phyloP scores from a whole-genome alignment of 2,888 invertebrate genomes.

The Rhodophaea formosa region DNA sequence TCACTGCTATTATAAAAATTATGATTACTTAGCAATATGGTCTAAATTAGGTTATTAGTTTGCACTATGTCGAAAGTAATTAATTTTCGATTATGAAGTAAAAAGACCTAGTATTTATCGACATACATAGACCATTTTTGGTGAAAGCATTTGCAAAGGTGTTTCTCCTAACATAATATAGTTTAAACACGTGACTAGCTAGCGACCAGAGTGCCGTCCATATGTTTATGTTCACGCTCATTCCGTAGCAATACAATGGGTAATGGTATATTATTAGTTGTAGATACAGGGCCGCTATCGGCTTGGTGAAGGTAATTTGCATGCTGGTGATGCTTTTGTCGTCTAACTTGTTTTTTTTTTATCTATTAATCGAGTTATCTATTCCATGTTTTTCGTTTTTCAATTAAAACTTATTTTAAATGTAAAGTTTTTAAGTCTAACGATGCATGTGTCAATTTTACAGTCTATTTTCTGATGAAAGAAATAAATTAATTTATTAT shows the following conservation, averaged over 20 bases:
- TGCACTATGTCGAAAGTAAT: no score
- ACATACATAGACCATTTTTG: not conserved
- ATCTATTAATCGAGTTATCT: constrained; percentile 18
- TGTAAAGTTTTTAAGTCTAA: constrained; percentile 39
- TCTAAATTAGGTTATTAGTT: no score
- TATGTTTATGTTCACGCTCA: constrained; percentile 48
- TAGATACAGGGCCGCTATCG: constrained; percentile 63
- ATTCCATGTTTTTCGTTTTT: constrained; percentile 20
- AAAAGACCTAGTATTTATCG: no score
- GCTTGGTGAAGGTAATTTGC: constrained; percentile 77
- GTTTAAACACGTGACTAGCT: not conserved
- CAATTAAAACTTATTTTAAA: constrained; percentile 20
- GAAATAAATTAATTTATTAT: not conserved
- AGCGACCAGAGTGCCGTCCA: constrained; percentile 47
- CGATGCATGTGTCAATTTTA: constrained; percentile 33
- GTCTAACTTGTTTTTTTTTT: constrained; percentile 44
- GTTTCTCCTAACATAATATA: not conserved
- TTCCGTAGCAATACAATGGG: constrained; percentile 39
- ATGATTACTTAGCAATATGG: no score
- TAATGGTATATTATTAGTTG: constrained; percentile 49
- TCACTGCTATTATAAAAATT: no score
- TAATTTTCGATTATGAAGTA: no score
- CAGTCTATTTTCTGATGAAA: constrained; percentile 59
- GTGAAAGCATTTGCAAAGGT: not conserved
- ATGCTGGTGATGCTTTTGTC: constrained; percentile 63